Conservation (phyloP, 1,140 invertebrate species). For the Coptotermes formosanus region DNA sequence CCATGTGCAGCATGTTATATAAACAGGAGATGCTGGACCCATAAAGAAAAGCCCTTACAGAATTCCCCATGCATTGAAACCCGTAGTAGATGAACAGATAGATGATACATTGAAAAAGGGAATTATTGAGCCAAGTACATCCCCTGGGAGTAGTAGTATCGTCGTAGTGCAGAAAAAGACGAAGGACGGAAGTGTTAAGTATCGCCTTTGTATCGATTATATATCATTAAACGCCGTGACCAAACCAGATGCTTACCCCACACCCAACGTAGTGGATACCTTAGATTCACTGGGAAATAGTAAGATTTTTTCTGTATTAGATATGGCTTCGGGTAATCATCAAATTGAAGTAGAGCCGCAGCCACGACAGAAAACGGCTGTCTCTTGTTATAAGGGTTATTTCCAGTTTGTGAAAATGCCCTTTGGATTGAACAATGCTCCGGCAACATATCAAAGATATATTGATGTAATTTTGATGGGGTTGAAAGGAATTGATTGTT, state of each 20-base stretch:
- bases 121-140: too few relatives aligned
- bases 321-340: slow-evolving; percentile 51
- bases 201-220: slow-evolving; percentile 8
- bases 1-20: too few relatives aligned
- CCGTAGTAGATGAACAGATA: too few relatives aligned
- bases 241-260: not conserved
- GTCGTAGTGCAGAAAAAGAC: not conserved
- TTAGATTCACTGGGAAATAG: slow-evolving; percentile 47
- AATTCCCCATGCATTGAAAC: too few relatives aligned
- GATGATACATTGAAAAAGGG: too few relatives aligned
- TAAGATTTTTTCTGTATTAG: slow-evolving; percentile 47
- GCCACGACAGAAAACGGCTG: slow-evolving; percentile 49
- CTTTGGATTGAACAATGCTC: slow-evolving; percentile 42
- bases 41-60: too few relatives aligned
- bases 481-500: slow-evolving; percentile 40
- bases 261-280: slow-evolving; percentile 46
- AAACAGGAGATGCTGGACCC: too few relatives aligned
- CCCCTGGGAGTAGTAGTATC: not conserved
- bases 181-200: not conserved
- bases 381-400: slow-evolving; percentile 43
- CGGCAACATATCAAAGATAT: slow-evolving; percentile 39
- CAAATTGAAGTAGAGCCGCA: slow-evolving; percentile 48
- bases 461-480: slow-evolving; percentile 45
- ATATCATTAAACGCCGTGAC: not conserved
- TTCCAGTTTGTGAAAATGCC: slow-evolving; percentile 45